Conservation (phyloP, 1,140 invertebrate species). For the Bemisia tabaci region DNA sequence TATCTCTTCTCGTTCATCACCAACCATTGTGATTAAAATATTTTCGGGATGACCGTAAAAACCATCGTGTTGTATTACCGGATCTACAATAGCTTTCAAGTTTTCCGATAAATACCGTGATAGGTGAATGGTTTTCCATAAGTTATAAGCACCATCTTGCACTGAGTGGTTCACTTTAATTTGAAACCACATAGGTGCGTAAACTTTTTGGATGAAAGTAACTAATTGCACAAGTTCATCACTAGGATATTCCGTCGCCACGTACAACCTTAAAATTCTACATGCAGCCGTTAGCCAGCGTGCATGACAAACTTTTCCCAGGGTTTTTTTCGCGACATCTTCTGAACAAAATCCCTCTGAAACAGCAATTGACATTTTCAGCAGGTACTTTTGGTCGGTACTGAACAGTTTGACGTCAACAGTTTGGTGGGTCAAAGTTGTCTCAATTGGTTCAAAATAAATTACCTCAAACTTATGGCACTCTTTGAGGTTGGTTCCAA, state of each 20-base stretch:
- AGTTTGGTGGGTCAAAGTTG: too few species aligned
- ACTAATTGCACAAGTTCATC: constrained; percentile 15
- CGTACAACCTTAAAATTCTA: constrained; percentile 18
- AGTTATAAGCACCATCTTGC: constrained; percentile 2
- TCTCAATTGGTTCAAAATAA: constrained; percentile 18
- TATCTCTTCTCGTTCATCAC: constrained; percentile 21
- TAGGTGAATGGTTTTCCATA: neutral
- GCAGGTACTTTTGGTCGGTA: constrained; percentile 26
- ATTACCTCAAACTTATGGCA: constrained; percentile 21
- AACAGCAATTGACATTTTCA: constrained; percentile 20
- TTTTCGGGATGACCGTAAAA: constrained; percentile 27
- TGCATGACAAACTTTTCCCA: constrained; percentile 18
- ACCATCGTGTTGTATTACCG: constrained; percentile 20
- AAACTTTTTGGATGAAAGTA: constrained; percentile 17
- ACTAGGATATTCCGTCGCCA: constrained; percentile 13
- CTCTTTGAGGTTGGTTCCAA: constrained; percentile 19
- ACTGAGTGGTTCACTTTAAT: constrained; percentile 14
- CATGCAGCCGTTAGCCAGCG: constrained; percentile 22
- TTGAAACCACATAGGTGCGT: constrained; percentile 20
- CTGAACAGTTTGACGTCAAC: constrained; percentile 18
- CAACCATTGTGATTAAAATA: constrained; percentile 26
- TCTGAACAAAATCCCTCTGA: constrained; percentile 14
- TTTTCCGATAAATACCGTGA: neutral
- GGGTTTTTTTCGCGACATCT: constrained; percentile 16
- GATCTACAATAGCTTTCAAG: constrained; percentile 16